Percentiles rank a stretch among this genome's conserved stretches.
phyloP scores from a whole-genome alignment of 2,113 vertebrate species.

The Vimba vimba region DNA sequence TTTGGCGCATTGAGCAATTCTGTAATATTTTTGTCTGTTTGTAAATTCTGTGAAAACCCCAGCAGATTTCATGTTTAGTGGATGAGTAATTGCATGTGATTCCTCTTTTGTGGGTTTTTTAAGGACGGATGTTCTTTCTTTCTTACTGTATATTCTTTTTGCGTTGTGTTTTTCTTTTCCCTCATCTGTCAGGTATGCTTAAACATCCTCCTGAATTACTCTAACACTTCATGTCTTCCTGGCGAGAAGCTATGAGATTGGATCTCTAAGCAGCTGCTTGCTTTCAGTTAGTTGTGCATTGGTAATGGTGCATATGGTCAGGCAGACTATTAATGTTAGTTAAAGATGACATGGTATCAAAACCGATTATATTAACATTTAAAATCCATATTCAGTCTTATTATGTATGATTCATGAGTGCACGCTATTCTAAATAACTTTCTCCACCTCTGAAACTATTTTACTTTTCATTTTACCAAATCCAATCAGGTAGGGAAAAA shows the following conservation, averaged over 20 bases:
- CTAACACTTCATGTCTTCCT: neutral
- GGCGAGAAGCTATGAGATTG: neutral
- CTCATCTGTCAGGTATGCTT: constrained; percentile 53
- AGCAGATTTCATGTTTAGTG: neutral
- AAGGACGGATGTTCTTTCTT: constrained; percentile 32
- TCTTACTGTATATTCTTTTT: constrained; percentile 32
- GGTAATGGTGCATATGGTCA: constrained; percentile 24
- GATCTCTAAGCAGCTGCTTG: constrained; percentile 8
- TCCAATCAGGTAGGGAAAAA: neutral
- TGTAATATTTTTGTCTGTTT: constrained; percentile 2
- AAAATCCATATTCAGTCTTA: neutral
- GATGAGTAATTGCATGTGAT: neutral
- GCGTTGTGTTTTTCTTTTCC: neutral
- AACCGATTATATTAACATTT: constrained; percentile 1
- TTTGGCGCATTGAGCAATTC: neutral
- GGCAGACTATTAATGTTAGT: neutral
- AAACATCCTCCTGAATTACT: constrained; percentile 32
- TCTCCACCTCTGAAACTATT: neutral
- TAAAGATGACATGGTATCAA: neutral
- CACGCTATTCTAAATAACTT: neutral
- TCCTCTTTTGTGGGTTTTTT: neutral
- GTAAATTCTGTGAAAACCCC: neutral
- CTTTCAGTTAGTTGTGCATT: neutral
- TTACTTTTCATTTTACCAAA: neutral
- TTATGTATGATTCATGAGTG: neutral